Base-by-base conservation (phyloP, 2,888 invertebrate species). In the Pseudanteris insignis region DNA sequence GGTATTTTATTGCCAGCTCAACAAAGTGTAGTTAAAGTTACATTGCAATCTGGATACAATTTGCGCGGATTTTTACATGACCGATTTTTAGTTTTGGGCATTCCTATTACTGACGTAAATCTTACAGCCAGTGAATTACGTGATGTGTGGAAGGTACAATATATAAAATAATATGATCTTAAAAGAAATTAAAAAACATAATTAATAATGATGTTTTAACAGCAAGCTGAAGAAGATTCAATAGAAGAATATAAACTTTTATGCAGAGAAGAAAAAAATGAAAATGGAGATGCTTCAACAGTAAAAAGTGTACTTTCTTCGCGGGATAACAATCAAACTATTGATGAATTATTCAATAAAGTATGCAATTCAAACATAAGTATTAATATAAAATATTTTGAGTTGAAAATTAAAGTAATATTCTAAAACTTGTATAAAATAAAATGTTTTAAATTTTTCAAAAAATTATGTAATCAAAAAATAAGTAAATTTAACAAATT, bases 31-130 rank as follows among this genome's bases (percentile, higher is more conserved):
- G 86, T 96, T 0, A 83, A 84, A 26, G 90, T 96, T 1, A 86
- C 88, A 2, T 83, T 95, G 1, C 89, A 91, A 70, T 84, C 88
- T 8, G 91, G 90, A 2, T 89, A 88, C 70, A 86, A 86, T 61
- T 69, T 88, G 5, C 85, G 87, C 1, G 85, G 86, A 7, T 84
- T 90, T 0, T 83, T 87, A 0, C 88, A 89, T n/a, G 95, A 96
- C 75, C 89, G 94, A 78, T 96, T 96, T 78, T 84, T 96, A 12
- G 88, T 96, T 1, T 90, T 94, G 90, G 89, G 90, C 24, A 86
- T 91, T 65, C 85, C 88, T 25, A 84, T 89, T 0, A 83, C 83
- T 21, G 85, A 85, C 48, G 75, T 82, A 0, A 85, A 86, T 60
- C 68, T 85, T 30, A 81, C 85, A 1, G 72, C 81, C 0, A 84